Percentiles rank a stretch among this genome's conserved stretches.
Conservation (phyloP, 2,113 vertebrate species). For the Hymenochirus boettgeri region DNA sequence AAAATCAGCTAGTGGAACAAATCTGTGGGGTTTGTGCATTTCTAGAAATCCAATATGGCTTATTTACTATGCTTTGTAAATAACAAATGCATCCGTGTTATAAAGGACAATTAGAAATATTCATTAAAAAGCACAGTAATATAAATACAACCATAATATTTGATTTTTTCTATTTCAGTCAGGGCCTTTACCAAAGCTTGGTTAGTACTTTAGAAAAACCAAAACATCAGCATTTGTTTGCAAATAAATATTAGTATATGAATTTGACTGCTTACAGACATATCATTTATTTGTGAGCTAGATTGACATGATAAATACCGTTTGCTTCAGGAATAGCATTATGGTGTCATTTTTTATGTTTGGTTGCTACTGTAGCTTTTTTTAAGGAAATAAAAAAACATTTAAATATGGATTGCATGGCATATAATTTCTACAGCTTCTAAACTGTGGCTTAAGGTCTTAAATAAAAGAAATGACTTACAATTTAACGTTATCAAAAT, state of each 20-base stretch:
- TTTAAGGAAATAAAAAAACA: not conserved
- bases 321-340: constrained; percentile 13
- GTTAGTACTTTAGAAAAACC: constrained; percentile 13
- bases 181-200: constrained; percentile 12
- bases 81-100: too few species aligned
- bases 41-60: too few species aligned
- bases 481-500: not conserved
- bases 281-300: constrained; percentile 18
- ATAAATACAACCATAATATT: too few species aligned
- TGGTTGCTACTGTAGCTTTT: not conserved
- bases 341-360: constrained; percentile 6
- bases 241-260: constrained; percentile 13
- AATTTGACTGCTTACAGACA: constrained; percentile 10
- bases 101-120: too few species aligned
- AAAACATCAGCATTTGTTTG: constrained; percentile 18
- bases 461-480: not conserved
- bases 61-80: too few species aligned
- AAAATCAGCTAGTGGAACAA: too few species aligned
- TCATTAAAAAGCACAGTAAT: too few species aligned
- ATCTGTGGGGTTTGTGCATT: too few species aligned
- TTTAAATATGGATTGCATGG: constrained; percentile 2
- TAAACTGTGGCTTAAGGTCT: not conserved
- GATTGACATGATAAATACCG: constrained; percentile 24
- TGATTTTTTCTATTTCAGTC: too few species aligned
- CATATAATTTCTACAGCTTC: not conserved